Evolutionary conservation across 2,888 invertebrate genomes (phyloP), one percentile per base, ranked within the genome.

Genomic region (Charanyca ferruginea): DNA sequence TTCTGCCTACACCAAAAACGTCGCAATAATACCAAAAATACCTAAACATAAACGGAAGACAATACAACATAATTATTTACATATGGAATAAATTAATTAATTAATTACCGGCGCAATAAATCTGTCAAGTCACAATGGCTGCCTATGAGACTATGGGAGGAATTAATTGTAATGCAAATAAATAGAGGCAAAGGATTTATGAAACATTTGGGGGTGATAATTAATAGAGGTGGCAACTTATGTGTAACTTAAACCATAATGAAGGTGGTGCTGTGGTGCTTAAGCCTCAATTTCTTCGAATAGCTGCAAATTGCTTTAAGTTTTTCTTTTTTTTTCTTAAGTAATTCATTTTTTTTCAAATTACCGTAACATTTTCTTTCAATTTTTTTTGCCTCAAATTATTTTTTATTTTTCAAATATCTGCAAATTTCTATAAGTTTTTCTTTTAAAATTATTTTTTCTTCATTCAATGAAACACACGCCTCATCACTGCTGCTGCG

Each of bases 101-200:
- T 52, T 60, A 70, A 66, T 58, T 74, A 67, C 23, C 2, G 22
- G 5, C n/a, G 47, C 44, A 41, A 74, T 71, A 58, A 67, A 71
- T 48, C 32, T 66, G 53, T 74, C 57, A 52, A 66, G 28, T 28
- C 28, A 41, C 52, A n/a, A 48, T 71, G 25, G 41, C 25, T 52
- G 35, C 28, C 8, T 45, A 23, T 55, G 66, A 35, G 11, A 57
- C 8, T 18, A 11, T 42, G 42, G 45, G 41, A 35, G 11, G 22
- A 49, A 44, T 64, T 44, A n/a, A 44, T 47, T 45, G 51, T 55
- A 22, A 53, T 61, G 6, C 42, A 20, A 52, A 25, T 47, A 70
- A 25, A 52, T 22, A 47, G 18, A 65, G 28, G 32, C 4, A 9
- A 35, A 51, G 20, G 32, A 20, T 38, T 38, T 38, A 16, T 38